Evolutionary conservation across 2,888 invertebrate species (phyloP).

Genomic region (Scelioninae gen. 1): DNA sequence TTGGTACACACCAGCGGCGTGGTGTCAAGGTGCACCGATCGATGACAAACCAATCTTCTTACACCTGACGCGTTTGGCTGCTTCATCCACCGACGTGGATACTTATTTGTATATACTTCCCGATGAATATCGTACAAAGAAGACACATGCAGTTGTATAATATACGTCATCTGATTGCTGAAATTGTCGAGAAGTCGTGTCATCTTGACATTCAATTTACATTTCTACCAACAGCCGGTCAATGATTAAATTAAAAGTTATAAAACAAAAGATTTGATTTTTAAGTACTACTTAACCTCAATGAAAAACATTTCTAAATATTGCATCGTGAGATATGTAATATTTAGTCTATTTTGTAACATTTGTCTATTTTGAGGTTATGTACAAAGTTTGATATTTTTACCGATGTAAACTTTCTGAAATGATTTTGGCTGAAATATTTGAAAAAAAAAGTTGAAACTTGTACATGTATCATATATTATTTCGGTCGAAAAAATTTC

Average conservation of each 20-base stretch:
- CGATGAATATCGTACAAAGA: constrained; percentile 12
- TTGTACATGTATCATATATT: too few species aligned
- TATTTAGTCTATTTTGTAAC: too few species aligned
- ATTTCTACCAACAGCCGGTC: neutral
- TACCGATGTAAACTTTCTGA: too few species aligned
- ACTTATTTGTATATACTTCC: constrained; percentile 1
- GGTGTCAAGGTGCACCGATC: constrained; percentile 73
- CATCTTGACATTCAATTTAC: neutral
- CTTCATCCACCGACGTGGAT: constrained; percentile 27
- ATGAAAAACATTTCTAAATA: too few species aligned
- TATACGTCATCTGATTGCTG: neutral
- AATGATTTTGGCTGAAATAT: too few species aligned
- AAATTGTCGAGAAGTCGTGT: neutral
- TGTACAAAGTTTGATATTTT: too few species aligned
- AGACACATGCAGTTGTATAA: neutral
- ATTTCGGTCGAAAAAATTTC: too few species aligned
- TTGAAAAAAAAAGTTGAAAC: too few species aligned
- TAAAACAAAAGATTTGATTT: too few species aligned
- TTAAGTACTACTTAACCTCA: too few species aligned
- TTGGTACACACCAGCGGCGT: constrained; percentile 46
- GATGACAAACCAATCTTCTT: constrained; percentile 80
- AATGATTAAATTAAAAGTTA: neutral
- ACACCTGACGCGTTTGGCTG: constrained; percentile 57
- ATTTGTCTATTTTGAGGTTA: too few species aligned
- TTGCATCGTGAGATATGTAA: too few species aligned